Evolutionary conservation across 2,113 vertebrate species (phyloP).

Genomic region (Mirza zaza): DNA sequence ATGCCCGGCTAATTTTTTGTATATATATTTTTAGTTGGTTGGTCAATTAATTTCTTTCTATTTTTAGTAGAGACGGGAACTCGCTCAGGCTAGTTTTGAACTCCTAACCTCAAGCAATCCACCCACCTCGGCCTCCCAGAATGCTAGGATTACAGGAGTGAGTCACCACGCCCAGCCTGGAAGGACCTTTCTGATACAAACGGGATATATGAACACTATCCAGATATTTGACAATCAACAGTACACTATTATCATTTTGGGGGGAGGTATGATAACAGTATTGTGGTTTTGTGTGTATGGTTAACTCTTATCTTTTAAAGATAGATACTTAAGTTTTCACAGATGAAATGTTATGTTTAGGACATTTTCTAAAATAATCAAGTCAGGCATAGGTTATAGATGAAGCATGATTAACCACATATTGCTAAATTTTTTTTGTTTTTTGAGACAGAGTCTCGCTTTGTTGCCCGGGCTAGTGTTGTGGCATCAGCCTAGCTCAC

Average conservation of each 20-base stretch:
- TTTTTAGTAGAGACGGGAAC: too few relatives aligned
- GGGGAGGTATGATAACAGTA: not conserved
- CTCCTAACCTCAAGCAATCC: too few relatives aligned
- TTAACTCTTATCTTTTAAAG: slow-evolving; percentile 25
- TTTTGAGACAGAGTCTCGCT: too few relatives aligned
- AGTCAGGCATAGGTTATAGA: not conserved
- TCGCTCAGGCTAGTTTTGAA: too few relatives aligned
- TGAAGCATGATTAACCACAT: not conserved
- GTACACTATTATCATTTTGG: not conserved
- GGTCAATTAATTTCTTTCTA: too few relatives aligned
- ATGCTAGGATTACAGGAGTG: too few relatives aligned
- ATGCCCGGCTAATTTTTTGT: too few relatives aligned
- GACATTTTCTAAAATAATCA: slow-evolving; percentile 17
- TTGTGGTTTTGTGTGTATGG: not conserved
- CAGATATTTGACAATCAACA: not conserved
- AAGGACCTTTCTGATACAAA: not conserved
- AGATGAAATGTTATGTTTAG: not conserved
- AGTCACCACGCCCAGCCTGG: not conserved
- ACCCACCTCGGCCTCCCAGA: too few relatives aligned
- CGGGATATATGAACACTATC: not conserved
- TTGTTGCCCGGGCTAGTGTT: too few relatives aligned
- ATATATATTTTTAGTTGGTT: too few relatives aligned
- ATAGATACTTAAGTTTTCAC: not conserved
- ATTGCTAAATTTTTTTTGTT: not conserved
- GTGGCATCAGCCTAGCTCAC: too few relatives aligned